Evolutionary conservation across 2,113 vertebrate species (phyloP).

Genomic region (Phrynosoma blainvillii): DNA sequence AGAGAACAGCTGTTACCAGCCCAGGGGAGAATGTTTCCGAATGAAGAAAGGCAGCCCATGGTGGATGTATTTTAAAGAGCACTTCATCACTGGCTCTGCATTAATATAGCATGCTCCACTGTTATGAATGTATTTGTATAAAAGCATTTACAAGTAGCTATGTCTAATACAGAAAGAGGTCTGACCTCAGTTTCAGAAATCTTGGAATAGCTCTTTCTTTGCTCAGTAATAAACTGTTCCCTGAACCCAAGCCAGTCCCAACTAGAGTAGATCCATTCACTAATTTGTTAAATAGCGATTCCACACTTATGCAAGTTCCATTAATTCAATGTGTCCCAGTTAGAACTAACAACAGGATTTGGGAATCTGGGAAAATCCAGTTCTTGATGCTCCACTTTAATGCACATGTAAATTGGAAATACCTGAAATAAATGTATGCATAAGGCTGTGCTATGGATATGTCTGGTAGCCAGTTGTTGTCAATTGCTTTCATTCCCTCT

Average conservation of each 20-base stretch:
- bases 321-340: too few relatives aligned
- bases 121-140: not conserved
- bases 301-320: too few relatives aligned
- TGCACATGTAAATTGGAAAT: not conserved
- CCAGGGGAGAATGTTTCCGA: not conserved
- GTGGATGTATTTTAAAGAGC: not conserved
- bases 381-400: too few relatives aligned
- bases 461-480: too few relatives aligned
- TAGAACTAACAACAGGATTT: too few relatives aligned
- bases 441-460: too few relatives aligned
- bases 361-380: not conserved
- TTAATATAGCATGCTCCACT: not conserved
- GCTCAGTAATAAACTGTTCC: not conserved
- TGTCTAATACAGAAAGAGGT: not conserved
- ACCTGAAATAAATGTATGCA: not conserved
- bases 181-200: not conserved
- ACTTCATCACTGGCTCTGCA: not conserved
- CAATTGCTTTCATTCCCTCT: too few relatives aligned
- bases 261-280: too few relatives aligned
- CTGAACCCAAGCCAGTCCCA: too few relatives aligned
- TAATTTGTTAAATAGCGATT: too few relatives aligned
- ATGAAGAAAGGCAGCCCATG: not conserved
- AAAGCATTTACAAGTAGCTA: not conserved
- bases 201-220: not conserved
- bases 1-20: conserved; percentile 6